Percentiles rank a stretch among this genome's conserved stretches.
Conservation (phyloP, 2,797 vertebrate species). For the Fringilla coelebs region DNA sequence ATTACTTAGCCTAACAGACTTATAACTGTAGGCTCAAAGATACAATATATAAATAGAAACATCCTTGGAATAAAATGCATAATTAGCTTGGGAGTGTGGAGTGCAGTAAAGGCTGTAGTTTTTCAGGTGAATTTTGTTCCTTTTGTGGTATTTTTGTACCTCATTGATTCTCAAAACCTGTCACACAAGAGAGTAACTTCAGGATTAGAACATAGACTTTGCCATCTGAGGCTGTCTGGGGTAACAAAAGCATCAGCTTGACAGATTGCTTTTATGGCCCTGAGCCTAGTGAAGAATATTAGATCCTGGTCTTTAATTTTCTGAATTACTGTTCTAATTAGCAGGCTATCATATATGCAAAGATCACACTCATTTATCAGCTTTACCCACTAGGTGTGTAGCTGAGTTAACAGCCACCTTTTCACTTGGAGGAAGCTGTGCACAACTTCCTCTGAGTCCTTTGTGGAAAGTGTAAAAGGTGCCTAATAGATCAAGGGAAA, state of each 20-base stretch:
- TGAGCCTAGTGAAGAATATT: neutral
- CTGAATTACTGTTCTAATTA: neutral
- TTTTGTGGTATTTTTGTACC: neutral
- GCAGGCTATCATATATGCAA: neutral
- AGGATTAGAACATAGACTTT: neutral
- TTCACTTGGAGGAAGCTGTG: neutral
- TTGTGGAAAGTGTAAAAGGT: neutral
- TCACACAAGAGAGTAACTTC: neutral
- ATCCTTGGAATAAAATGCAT: neutral
- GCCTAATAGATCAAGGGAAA: neutral
- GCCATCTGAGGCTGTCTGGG: neutral
- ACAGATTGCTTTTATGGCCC: neutral
- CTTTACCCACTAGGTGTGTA: neutral
- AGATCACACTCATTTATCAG: fast-evolving
- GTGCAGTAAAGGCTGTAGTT: neutral
- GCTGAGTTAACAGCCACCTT: neutral
- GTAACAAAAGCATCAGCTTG: neutral
- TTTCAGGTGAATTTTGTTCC: neutral
- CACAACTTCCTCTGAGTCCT: neutral
- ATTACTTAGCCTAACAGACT: neutral
- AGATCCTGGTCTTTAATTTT: neutral
- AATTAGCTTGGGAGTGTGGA: neutral
- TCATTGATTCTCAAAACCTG: neutral
- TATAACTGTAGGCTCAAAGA: neutral
- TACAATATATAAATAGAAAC: neutral